phyloP scores from a whole-genome alignment of 23 tunicate genomes.

The Styela plicata region DNA sequence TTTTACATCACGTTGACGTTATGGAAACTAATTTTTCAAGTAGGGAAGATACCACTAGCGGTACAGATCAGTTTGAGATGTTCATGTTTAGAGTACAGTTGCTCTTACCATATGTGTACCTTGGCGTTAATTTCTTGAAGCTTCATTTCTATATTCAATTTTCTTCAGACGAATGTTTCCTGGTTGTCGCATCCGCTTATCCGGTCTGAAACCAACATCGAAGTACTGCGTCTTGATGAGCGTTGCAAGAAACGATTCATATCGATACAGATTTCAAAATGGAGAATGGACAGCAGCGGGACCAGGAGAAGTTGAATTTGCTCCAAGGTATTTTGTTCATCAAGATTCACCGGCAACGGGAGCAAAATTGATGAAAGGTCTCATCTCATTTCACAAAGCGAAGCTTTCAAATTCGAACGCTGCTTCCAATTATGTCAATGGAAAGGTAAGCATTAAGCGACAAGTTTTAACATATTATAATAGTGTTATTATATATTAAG shows the following conservation, averaged over 20 bases:
- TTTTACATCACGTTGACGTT: too few relatives aligned
- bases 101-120: neutral
- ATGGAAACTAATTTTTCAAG: too few relatives aligned
- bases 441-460: slow-evolving; percentile 61
- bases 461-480: neutral
- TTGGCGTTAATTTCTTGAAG: neutral
- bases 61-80: too few relatives aligned
- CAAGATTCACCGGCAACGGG: slow-evolving; percentile 53
- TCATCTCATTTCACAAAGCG: slow-evolving; percentile 50
- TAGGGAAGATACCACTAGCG: too few relatives aligned
- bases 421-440: slow-evolving; percentile 26
- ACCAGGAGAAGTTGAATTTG: slow-evolving; percentile 51
- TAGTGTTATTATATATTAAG: neutral
- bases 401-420: slow-evolving; percentile 49
- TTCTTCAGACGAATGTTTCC: slow-evolving; percentile 61
- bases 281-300: slow-evolving; percentile 65
- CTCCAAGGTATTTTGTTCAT: slow-evolving; percentile 48
- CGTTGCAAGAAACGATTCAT: slow-evolving; percentile 33
- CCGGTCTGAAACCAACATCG: slow-evolving; percentile 43
- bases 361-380: slow-evolving; percentile 41
- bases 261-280: slow-evolving; percentile 59
- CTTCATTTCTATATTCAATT: neutral
- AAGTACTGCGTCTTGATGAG: slow-evolving; percentile 60
- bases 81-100: too few relatives aligned
- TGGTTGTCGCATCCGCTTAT: slow-evolving; percentile 44